Conservation (phyloP, 2,113 vertebrate genomes). For the Toxotes chatareus region DNA sequence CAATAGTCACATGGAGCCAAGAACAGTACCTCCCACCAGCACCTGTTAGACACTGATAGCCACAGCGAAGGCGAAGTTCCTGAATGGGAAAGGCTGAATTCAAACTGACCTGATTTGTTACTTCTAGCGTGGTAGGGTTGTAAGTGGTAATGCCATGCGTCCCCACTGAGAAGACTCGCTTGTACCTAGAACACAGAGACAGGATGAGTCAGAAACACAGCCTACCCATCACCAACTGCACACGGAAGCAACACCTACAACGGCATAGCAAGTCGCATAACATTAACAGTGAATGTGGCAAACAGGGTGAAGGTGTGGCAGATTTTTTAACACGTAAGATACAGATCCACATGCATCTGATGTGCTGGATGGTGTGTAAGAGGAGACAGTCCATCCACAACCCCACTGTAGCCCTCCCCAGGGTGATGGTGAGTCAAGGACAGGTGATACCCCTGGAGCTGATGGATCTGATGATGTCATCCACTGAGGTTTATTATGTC, state of each 20-base stretch:
- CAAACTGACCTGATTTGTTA: conserved; percentile 96
- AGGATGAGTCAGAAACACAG: conserved; percentile 57
- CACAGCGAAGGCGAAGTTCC: background rate
- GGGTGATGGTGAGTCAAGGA: conserved; percentile 8
- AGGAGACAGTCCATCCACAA: background rate
- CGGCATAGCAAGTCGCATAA: conserved; percentile 1
- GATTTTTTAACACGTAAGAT: background rate
- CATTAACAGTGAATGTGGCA: conserved; percentile 2
- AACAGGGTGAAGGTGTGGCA: background rate
- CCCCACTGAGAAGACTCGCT: conserved; percentile 97
- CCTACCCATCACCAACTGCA: conserved; percentile 7
- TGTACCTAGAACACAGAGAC: conserved; percentile 88
- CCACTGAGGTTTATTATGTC: background rate
- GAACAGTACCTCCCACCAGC: conserved; percentile 9
- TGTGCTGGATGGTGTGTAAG: background rate
- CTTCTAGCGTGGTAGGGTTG: conserved; percentile 96
- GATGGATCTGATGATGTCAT: conserved; percentile 8
- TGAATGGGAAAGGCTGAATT: background rate
- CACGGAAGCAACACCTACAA: conserved; percentile 19
- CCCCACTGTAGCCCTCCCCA: background rate
- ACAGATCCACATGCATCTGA: background rate
- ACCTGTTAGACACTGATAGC: conserved; percentile 2
- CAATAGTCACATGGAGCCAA: conserved; percentile 5
- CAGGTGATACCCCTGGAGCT: conserved; percentile 27
- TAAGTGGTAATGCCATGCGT: conserved; percentile 97